Evolutionary conservation across 2,888 invertebrate genomes (phyloP).

Genomic region (Megamerina dolium): DNA sequence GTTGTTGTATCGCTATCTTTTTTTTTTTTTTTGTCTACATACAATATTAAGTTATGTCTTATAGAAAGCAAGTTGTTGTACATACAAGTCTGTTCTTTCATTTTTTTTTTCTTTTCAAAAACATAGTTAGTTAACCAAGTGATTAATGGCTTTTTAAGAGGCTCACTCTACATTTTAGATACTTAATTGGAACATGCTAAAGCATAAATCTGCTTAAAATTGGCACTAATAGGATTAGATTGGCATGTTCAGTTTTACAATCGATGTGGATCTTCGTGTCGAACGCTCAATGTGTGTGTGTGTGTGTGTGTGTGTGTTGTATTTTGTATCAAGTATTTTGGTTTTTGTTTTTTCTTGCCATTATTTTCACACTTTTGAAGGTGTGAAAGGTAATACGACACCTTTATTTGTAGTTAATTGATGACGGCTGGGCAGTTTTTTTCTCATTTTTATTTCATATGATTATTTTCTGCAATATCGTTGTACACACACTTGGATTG

Average conservation of each 20-base stretch:
- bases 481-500: too few species aligned
- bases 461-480: too few species aligned
- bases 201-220: conserved; percentile 44
- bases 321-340: too few species aligned
- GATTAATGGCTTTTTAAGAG: conserved; percentile 49
- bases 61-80: too few species aligned
- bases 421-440: background rate
- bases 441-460: background rate
- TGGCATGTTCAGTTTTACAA: conserved; percentile 9
- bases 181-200: conserved; percentile 38
- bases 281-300: too few species aligned
- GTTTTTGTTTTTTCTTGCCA: too few species aligned
- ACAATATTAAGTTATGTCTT: too few species aligned
- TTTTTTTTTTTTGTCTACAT: too few species aligned
- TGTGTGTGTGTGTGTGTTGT: background rate
- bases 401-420: background rate
- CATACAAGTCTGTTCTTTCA: background rate
- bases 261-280: too few species aligned
- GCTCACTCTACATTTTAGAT: conserved; percentile 37
- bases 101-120: conserved; percentile 8
- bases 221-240: conserved; percentile 42
- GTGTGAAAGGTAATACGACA: background rate
- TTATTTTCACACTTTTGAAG: too few species aligned
- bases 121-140: conserved; percentile 45
- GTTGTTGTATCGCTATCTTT: background rate